Conservation (phyloP, 2,888 invertebrate genomes). For the Spodoptera picta region DNA sequence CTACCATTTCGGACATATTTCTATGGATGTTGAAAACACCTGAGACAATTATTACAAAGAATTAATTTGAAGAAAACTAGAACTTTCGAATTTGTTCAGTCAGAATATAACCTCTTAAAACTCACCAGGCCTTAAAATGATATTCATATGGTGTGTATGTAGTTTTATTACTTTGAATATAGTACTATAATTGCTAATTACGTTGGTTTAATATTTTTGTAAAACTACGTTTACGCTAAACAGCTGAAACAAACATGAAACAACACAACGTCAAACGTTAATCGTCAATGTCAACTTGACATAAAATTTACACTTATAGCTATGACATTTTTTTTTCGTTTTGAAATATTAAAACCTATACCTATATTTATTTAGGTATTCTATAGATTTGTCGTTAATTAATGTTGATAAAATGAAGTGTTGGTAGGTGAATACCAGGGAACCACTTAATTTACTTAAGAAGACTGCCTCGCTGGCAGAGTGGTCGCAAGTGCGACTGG, state of each 20-base stretch:
- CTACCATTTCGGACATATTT: slow-evolving; percentile 82
- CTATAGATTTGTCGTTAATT: too few species aligned
- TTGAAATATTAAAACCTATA: too few species aligned
- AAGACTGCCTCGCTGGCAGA: too few species aligned
- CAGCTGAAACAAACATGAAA: slow-evolving; percentile 37
- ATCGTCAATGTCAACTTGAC: slow-evolving; percentile 26
- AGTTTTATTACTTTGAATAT: slow-evolving; percentile 1
- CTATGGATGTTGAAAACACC: slow-evolving; percentile 54
- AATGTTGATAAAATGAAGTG: too few species aligned
- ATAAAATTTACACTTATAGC: not conserved
- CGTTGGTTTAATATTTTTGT: not conserved
- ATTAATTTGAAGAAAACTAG: not conserved
- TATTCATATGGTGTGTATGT: slow-evolving; percentile 37
- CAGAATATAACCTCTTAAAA: slow-evolving; percentile 1
- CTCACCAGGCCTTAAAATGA: slow-evolving; percentile 53
- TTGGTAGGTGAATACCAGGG: too few species aligned
- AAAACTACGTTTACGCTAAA: not conserved
- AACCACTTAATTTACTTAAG: too few species aligned
- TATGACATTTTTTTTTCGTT: slow-evolving; percentile 1
- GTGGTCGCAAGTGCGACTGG: too few species aligned
- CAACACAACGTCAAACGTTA: not conserved
- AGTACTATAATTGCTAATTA: slow-evolving; percentile 1
- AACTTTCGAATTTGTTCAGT: slow-evolving; percentile 1
- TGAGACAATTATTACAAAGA: slow-evolving; percentile 6
- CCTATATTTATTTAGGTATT: too few species aligned